These are phyloP conservation scores for Tychaedon coryphoeus DNA, from an alignment of 2,113 vertebrate genomes.

Conservation along the genomic window DNA sequence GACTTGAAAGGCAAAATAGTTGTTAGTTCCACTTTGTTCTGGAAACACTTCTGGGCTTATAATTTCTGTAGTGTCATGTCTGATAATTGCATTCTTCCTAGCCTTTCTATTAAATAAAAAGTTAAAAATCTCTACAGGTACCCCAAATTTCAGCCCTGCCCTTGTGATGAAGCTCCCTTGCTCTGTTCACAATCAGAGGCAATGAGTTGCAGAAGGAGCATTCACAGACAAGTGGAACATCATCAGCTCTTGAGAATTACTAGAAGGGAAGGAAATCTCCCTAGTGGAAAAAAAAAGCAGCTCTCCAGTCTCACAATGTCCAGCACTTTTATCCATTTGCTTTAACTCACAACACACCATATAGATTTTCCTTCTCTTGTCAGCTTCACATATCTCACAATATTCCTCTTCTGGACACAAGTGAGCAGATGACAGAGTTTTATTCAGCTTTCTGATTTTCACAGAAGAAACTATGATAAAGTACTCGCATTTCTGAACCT, in stretches of 20 bases:
- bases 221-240: background rate
- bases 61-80: background rate
- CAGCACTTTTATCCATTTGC: background rate
- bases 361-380: background rate
- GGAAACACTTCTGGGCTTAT: background rate
- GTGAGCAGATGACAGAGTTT: background rate
- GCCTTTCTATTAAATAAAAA: background rate
- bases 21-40: slow-evolving; percentile 12
- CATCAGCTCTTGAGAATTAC: background rate
- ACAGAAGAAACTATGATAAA: background rate
- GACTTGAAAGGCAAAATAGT: slow-evolving; percentile 9
- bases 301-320: background rate
- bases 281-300: accelerated
- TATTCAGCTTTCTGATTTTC: background rate
- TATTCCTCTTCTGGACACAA: background rate
- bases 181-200: background rate
- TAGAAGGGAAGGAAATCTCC: background rate
- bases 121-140: background rate
- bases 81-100: background rate
- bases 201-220: background rate
- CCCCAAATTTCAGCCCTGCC: background rate
- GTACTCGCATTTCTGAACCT: background rate
- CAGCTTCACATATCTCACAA: background rate
- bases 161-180: background rate
- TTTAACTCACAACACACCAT: background rate